Base-by-base conservation (phyloP, 1,140 invertebrate genomes). In the Colletes latitarsis region DNA sequence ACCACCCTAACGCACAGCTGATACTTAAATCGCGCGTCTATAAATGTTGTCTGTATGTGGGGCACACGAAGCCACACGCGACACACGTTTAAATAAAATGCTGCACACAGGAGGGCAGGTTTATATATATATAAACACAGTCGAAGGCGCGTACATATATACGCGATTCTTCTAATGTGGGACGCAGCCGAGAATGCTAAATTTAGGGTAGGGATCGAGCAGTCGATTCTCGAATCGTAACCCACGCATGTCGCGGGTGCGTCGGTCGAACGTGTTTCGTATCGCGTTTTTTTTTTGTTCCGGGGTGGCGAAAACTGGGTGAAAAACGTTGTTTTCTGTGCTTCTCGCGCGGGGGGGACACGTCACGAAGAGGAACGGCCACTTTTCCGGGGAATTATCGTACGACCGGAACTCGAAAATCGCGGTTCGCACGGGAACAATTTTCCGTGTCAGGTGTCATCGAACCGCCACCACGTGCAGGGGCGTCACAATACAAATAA, bases 401-500 rank as follows among this genome's bases (percentile, higher is more conserved):
- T 2, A 10, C 52, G 30, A 9, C 8, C 12, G 69, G 49, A 6
- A 15, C 21, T n/a, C 30, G 81, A 66, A 41, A 68, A 78, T 69
- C 73, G 41, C 14, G 57, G 19, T 19, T 8, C 14, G 21, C 67
- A 46, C 55, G 19, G 9, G 57, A 81, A 72, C n/a, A 84, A 84
- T 71, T 84, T 58, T 60, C 21, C 75, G 68, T 82, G 75, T 82
- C 82, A 80, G 58, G 83, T 85, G 83, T 73, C 64, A 53, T 82
- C 58, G 79, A 82, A 80, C 70, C 67, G 63, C 62, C 72, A 84
- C 71, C 88, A 89, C 89, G 86, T 89, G 86, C 72, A 81, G 79
- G 83, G 81, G 85, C 66, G 67, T 71, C 78, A 74, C 82, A 68
- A 80, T 80, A 89, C 84, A 89, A 88, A 89, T 89, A 90, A 89